phyloP scores from a whole-genome alignment of 2,113 vertebrate species.

The Ammospiza caudacuta region DNA sequence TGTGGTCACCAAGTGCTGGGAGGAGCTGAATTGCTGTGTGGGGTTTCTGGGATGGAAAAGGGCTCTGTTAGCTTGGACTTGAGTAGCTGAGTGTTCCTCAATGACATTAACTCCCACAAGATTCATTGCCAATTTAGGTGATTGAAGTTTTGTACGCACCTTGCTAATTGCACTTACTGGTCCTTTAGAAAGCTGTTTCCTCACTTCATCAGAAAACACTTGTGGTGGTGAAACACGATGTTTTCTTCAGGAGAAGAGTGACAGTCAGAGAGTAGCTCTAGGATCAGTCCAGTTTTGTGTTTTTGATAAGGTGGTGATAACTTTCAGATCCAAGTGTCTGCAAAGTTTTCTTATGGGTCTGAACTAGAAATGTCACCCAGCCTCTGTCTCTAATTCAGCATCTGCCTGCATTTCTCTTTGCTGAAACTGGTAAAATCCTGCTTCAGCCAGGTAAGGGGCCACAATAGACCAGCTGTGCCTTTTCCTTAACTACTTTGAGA shows the following conservation, averaged over 20 bases:
- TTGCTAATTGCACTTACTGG: not conserved
- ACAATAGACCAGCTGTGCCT: not conserved
- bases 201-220: not conserved
- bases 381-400: not conserved
- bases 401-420: not conserved
- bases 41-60: not conserved
- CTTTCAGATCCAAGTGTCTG: not conserved
- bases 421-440: not conserved
- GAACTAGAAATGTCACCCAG: not conserved
- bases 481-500: not conserved
- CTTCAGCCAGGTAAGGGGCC: not conserved
- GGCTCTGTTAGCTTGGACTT: not conserved
- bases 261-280: not conserved
- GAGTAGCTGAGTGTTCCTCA: not conserved
- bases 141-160: not conserved
- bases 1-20: not conserved
- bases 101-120: not conserved
- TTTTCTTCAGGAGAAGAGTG: not conserved
- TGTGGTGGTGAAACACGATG: not conserved
- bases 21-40: not conserved
- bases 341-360: not conserved
- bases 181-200: not conserved
- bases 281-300: not conserved
- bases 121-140: conserved; percentile 3
- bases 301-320: not conserved